Evolutionary conservation across 2,797 vertebrate genomes (phyloP).

Genomic region (Odontamblyopus lacepedii): DNA sequence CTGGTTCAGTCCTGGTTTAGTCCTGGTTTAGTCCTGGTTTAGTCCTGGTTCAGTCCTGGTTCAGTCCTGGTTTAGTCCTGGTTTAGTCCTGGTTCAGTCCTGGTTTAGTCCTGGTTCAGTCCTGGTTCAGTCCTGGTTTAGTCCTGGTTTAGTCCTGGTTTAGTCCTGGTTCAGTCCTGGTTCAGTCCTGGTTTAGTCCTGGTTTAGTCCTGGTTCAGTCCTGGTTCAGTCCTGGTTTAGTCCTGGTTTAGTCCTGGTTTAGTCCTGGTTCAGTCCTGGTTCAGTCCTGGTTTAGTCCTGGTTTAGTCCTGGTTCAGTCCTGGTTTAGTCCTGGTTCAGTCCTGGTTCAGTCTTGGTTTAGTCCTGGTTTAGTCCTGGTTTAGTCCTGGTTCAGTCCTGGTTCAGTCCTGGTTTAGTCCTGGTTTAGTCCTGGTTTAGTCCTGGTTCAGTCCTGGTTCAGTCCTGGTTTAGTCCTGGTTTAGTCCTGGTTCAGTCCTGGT

Average conservation of each 20-base stretch:
- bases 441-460: background rate
- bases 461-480: background rate
- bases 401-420: no score
- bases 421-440: background rate
- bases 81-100: background rate
- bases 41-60: background rate
- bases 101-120: background rate
- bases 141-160: background rate
- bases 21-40: background rate
- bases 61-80: no score
- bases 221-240: background rate
- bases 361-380: background rate
- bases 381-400: background rate
- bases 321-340: slow-evolving; percentile 24
- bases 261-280: background rate
- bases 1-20: no score
- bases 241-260: background rate
- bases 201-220: background rate
- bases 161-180: background rate
- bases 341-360: slow-evolving; percentile 5
- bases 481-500: background rate
- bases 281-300: background rate
- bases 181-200: background rate
- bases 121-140: background rate
- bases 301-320: background rate